Base-by-base conservation (phyloP, 1,140 invertebrate genomes). In the Aphelinus certus region DNA sequence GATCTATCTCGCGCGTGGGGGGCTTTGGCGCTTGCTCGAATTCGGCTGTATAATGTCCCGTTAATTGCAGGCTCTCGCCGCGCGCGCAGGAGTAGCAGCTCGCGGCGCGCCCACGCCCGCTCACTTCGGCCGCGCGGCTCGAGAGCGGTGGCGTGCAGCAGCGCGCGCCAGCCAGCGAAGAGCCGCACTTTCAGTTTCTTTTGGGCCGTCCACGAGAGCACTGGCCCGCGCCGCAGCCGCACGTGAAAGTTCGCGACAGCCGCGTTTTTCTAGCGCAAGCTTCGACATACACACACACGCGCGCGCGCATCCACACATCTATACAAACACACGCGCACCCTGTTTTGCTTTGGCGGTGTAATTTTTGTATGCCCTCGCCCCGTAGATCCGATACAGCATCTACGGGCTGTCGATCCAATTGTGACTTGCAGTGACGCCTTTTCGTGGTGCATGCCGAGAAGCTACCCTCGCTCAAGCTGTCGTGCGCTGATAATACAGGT, bases 121-220 rank as follows among this genome's bases (percentile, higher is more conserved):
- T 65, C 53, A 7, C 7, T 48, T 10, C n/a, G 6, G 51, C 49
- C 49, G 56, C 42, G n/a, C 48, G 64, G 56, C 42, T 53, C 47
- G 45, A 26, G 9, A 53, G 51, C 5, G 62, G 48, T 46, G 47
- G 42, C 63, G 26, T 26, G 26, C 26, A 26, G 26, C 55, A 51
- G 49, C 74, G 76, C 77, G 62, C 72, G 26, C 26, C 26, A 26
- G 26, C 43, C 9, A 56, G 65, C 69, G 81, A 76, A 80, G 79
- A 82, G 77, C 77, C 69, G 79, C 79, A 82, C 83, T 83, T 83
- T 85, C 83, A 85, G 83, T 85, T 85, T 84, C 83, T 81, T 84
- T 83, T 81, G 77, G 76, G 79, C 78, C 77, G 76, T 76, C 82
- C 26, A 79, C 69, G 78, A 81, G 81, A 79, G 78, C 76, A 76